Evolutionary conservation across 1,140 invertebrate genomes (phyloP), one percentile per base, ranked within the genome.

Genomic region (Papilio polytes): DNA sequence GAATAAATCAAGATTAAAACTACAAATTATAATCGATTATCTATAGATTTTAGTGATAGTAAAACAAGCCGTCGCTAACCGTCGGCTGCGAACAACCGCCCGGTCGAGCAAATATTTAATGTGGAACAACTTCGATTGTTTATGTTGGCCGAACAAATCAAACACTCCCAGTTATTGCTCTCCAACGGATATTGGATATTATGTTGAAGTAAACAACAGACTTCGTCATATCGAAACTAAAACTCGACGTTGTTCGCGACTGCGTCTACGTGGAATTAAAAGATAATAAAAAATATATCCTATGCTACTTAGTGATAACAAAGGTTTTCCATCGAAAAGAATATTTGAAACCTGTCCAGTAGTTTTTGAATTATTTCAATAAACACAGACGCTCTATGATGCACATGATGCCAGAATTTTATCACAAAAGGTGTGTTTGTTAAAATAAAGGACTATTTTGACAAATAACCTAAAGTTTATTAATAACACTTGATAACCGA

Each of bases 41-140:
- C 2, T 36, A 6, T 36, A 26, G 22, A 22, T 72, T 72, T 44
- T 12, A 72, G 3, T 72, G 20, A 41, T 41, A 44, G 4, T 72
- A 31, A 72, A 72, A 36, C 31, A 36, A 72, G 70, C 36, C 36
- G 18, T 46, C 56, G 53, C 56, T 41, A 41, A 13, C 56, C 36
- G 20, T 36, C 77, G 22, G 22, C 12, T 3, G 12, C 63, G 36
- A 26, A 53, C 53, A 56, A 18, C 53, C 53, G 51, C 13, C 13
- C 3, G 44, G 56, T 9, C 56, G 53, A 0, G 80, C 85, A 84
- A 88, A 88, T 88, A 88, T 88, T 88, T 83, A 81, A 76, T 41
- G 83, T 66, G 82, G 36, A 78, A 51, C 81, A 78, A 36, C 74
- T 80, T 78, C 80, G 78, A 80, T 72, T 85, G 83, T 86, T 86